phyloP scores from a whole-genome alignment of 2,113 vertebrate genomes.

The Bettongia penicillata region DNA sequence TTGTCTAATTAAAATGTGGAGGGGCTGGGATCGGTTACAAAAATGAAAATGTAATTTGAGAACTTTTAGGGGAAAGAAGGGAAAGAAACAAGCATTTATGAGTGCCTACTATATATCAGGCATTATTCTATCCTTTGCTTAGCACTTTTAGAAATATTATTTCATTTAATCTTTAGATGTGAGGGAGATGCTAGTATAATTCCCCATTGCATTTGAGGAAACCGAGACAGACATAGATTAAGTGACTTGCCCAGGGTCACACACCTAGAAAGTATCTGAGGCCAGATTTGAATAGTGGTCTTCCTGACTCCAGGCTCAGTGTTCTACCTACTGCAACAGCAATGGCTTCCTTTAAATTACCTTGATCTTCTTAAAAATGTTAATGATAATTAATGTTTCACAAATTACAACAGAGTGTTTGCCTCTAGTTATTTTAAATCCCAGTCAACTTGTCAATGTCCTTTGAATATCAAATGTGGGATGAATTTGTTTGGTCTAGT shows the following conservation, averaged over 20 bases:
- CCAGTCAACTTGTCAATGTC: background rate
- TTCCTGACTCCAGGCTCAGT: background rate
- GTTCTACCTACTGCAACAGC: background rate
- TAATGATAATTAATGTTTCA: background rate
- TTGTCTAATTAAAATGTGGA: background rate
- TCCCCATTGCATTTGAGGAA: background rate
- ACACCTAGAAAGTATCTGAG: background rate
- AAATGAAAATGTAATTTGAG: background rate
- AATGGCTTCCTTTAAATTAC: background rate
- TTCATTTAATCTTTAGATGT: background rate
- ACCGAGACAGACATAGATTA: background rate
- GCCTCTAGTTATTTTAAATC: background rate
- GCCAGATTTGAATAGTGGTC: background rate
- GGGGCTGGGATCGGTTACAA: background rate
- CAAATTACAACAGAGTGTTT: background rate
- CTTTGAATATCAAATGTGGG: background rate
- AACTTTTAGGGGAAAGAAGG: background rate
- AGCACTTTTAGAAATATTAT: background rate
- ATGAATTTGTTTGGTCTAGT: background rate
- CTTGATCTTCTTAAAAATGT: background rate
- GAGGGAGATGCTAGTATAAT: background rate
- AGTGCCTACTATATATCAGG: background rate
- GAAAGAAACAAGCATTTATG: background rate
- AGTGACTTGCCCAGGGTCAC: background rate
- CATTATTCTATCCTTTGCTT: background rate